Conservation (phyloP, 1,140 invertebrate genomes). For the Chironomus striatipennis region DNA sequence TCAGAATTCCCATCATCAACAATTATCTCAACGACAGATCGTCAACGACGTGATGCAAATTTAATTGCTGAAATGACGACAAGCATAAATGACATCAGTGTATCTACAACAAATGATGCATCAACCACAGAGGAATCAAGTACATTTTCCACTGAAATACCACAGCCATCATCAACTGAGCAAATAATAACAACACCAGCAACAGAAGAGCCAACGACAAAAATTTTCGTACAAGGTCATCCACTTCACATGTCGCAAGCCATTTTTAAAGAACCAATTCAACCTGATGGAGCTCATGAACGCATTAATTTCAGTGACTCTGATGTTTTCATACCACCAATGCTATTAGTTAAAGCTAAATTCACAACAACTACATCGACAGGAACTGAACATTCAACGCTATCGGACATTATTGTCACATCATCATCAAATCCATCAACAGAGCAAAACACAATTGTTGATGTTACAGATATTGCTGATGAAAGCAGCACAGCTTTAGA, state of each 20-base stretch:
- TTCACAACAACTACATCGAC: conserved; percentile 30
- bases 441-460: not conserved
- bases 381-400: conserved; percentile 17
- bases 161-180: not conserved
- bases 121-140: not conserved
- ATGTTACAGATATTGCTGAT: not conserved
- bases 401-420: conserved; percentile 6
- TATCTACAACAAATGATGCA: not conserved
- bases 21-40: not conserved
- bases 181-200: not conserved
- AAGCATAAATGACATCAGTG: not conserved
- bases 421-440: conserved; percentile 24
- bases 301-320: not conserved
- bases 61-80: not conserved
- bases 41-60: not conserved
- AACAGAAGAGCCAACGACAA: not conserved
- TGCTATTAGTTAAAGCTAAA: conserved; percentile 38
- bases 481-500: not conserved
- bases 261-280: conserved; percentile 16
- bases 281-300: not conserved
- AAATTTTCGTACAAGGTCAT: not conserved
- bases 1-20: not conserved
- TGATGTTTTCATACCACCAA: conserved; percentile 40
- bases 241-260: not conserved
- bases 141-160: not conserved